Conservation (phyloP, 2,888 invertebrate genomes). For the Trichogramma dendrolimi region DNA sequence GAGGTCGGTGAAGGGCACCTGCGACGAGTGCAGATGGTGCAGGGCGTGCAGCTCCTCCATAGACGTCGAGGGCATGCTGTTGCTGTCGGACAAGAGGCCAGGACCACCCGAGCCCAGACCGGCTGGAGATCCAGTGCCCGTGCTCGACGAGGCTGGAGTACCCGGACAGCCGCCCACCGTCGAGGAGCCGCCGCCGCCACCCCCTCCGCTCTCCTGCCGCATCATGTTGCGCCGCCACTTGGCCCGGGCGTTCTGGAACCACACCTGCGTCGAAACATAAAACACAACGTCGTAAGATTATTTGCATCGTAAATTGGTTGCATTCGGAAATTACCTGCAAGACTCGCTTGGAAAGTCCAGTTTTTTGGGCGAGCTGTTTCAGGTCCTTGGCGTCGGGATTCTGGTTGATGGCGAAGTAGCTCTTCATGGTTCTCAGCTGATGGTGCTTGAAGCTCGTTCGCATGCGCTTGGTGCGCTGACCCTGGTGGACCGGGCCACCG, state of each 20-base stretch:
- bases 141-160: constrained; percentile 48
- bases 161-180: constrained; percentile 45
- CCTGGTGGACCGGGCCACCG: constrained; percentile 64
- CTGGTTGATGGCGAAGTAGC: constrained; percentile 97
- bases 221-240: constrained; percentile 95
- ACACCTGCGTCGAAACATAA: constrained; percentile 70
- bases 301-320: not conserved
- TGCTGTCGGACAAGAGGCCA: constrained; percentile 53
- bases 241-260: constrained; percentile 99
- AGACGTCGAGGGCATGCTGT: constrained; percentile 54
- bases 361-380: constrained; percentile 96
- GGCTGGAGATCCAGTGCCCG: constrained; percentile 48
- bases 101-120: constrained; percentile 45
- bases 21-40: constrained; percentile 55
- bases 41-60: constrained; percentile 55
- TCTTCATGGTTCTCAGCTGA: constrained; percentile 97
- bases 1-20: constrained; percentile 52
- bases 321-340: constrained; percentile 70
- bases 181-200: constrained; percentile 52
- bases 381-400: constrained; percentile 99
- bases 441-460: constrained; percentile 99
- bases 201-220: constrained; percentile 70
- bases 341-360: constrained; percentile 94
- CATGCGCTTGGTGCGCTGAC: constrained; percentile 87
- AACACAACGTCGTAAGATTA: not conserved